Base-by-base conservation (phyloP, 2,888 invertebrate genomes). In the Ligdia adustata region DNA sequence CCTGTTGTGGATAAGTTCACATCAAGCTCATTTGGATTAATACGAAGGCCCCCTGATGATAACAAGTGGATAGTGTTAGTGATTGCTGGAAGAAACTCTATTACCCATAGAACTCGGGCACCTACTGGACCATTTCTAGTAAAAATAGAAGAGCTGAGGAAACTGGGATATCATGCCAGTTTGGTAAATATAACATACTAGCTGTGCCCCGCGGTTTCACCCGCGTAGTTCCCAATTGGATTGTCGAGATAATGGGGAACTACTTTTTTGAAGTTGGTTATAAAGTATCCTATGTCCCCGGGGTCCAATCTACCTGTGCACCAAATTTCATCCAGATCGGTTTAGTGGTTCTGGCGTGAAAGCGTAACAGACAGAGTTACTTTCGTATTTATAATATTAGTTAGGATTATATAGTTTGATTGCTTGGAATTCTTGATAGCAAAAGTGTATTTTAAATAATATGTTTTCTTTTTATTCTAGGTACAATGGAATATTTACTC, bases 121-220 rank as follows among this genome's bases (percentile, higher is more conserved):
- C 86, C 91, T 4, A 90, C 92, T 26, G 95, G 95, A 6, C 82
- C 87, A 11, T 83, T 92, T 49, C 64, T 77, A n/a, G 82, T 91
- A 67, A 95, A 95, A 82, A 52, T 93, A 7, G 86, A 92, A 45
- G 95, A 95, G 63, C 80, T 96, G 9, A 69, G 82, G 57, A 71
- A 86, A 37, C 71, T 95, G 43, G 94, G 94, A 20, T 94, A 92
- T 67, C 81, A 80, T 66, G 85, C 92, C 5, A 75, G 88, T 45
- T 62, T 92, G 81, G 94, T 94, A 85, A 82, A 48, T 39, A 18
- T n/a, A 20, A 33, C 16, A 16, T 16, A 4, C 16, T 16, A n/a
- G n/a, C n/a, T 18, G 9, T 20, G 7, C n/a, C n/a, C n/a, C n/a
- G n/a, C n/a, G n/a, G n/a, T n/a, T n/a, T n/a, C n/a, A n/a, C n/a